Conservation (phyloP, 2,113 vertebrate species). For the Eurypyga helias region DNA sequence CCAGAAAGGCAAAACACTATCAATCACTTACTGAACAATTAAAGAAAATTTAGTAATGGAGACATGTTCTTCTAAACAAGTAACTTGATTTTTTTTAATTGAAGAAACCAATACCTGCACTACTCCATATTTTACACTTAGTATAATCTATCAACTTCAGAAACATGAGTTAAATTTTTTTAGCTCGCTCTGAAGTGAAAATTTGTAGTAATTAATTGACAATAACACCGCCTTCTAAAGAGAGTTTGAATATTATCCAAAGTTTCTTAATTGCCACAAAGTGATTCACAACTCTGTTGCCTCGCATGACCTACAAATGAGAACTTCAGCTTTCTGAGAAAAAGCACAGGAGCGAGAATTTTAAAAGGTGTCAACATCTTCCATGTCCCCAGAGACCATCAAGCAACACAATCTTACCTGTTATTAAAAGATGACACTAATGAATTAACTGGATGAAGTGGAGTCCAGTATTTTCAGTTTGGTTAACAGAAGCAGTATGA, state of each 20-base stretch:
- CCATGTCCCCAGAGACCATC: neutral
- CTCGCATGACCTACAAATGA: neutral
- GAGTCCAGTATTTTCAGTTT: neutral
- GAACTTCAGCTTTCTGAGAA: neutral
- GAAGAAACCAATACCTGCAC: neutral
- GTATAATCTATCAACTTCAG: neutral
- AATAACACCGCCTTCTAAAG: neutral
- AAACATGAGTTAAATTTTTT: neutral
- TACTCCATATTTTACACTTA: neutral
- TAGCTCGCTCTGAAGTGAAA: neutral
- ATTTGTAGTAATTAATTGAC: neutral
- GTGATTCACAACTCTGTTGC: neutral
- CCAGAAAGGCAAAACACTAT: neutral
- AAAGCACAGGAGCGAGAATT: neutral
- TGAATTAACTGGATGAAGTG: neutral
- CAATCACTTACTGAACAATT: neutral
- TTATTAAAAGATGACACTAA: neutral
- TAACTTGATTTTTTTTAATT: neutral
- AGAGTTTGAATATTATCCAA: neutral
- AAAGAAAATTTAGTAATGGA: neutral
- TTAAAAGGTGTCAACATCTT: neutral
- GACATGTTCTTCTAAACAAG: neutral
- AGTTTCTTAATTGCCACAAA: neutral
- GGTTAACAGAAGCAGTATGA: neutral
- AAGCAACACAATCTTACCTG: neutral